Conservation (phyloP, 2,113 vertebrate species). For the Anhinga rufa region DNA sequence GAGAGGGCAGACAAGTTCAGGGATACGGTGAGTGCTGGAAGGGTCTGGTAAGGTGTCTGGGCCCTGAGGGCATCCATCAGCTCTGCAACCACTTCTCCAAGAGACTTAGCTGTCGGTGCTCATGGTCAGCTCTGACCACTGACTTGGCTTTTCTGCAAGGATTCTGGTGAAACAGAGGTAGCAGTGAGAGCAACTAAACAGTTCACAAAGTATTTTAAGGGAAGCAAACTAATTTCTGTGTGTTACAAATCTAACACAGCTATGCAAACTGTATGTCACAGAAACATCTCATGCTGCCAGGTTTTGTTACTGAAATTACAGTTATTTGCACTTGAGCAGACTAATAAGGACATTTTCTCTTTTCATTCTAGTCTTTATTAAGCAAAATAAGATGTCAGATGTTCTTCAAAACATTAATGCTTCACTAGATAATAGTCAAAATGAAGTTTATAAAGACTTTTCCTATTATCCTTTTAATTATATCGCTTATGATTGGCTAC, state of each 20-base stretch:
- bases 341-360: not conserved
- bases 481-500: not conserved
- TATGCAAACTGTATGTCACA: not conserved
- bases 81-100: not conserved
- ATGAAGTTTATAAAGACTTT: not conserved
- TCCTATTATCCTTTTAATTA: not conserved
- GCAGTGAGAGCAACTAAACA: not conserved
- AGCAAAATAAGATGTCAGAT: not conserved
- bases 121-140: not conserved
- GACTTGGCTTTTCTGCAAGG: not conserved
- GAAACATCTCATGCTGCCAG: not conserved
- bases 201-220: not conserved
- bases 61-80: not conserved
- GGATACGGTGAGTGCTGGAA: not conserved
- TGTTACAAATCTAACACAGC: not conserved
- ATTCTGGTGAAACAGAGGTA: not conserved
- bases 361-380: not conserved
- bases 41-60: not conserved
- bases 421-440: not conserved
- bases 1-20: not conserved
- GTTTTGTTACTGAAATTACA: not conserved
- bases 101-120: not conserved
- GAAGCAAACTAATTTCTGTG: not conserved
- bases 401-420: not conserved
- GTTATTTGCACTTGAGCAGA: not conserved